These are phyloP conservation scores for Dusona sp. DNA, from an alignment of 2,888 invertebrate genomes.

Conservation along the genomic window DNA sequence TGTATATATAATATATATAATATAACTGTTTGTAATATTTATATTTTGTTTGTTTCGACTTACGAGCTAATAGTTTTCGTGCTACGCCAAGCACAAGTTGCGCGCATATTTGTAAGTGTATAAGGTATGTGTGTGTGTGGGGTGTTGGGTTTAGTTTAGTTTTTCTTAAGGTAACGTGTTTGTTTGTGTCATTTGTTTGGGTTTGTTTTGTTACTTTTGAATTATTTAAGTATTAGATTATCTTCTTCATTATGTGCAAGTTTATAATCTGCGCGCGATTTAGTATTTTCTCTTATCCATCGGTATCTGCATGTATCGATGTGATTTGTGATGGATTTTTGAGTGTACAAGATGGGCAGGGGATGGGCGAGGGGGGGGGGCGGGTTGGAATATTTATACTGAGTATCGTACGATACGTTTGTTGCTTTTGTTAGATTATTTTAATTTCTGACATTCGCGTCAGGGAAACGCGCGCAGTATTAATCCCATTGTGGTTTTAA, in stretches of 20 bases:
- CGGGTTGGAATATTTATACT: constrained; percentile 62
- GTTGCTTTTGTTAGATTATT: constrained; percentile 29
- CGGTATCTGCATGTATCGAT: constrained; percentile 30
- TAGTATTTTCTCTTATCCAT: constrained; percentile 39
- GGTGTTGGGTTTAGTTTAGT: constrained; percentile 27
- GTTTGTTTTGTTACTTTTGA: too few relatives aligned
- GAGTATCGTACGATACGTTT: constrained; percentile 23
- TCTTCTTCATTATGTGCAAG: constrained; percentile 73
- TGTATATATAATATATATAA: constrained; percentile 84
- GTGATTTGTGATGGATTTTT: constrained; percentile 42
- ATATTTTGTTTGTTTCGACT: constrained; percentile 84
- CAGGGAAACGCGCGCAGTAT: constrained; percentile 59
- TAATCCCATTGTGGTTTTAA: constrained; percentile 57
- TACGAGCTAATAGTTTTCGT: constrained; percentile 84
- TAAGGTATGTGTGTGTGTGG: constrained; percentile 48
- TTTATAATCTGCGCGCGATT: constrained; percentile 82
- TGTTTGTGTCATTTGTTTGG: too few relatives aligned
- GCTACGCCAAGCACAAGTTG: constrained; percentile 83
- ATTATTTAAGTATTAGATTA: constrained; percentile 24
- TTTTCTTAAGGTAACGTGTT: constrained; percentile 46
- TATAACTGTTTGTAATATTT: constrained; percentile 84
- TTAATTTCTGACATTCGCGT: constrained; percentile 68
- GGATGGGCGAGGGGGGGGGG: constrained; percentile 1
- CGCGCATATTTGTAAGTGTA: constrained; percentile 67
- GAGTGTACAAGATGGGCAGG: constrained; percentile 59